phyloP scores from a whole-genome alignment of 2,797 vertebrate genomes.

The Sparidentex hasta region DNA sequence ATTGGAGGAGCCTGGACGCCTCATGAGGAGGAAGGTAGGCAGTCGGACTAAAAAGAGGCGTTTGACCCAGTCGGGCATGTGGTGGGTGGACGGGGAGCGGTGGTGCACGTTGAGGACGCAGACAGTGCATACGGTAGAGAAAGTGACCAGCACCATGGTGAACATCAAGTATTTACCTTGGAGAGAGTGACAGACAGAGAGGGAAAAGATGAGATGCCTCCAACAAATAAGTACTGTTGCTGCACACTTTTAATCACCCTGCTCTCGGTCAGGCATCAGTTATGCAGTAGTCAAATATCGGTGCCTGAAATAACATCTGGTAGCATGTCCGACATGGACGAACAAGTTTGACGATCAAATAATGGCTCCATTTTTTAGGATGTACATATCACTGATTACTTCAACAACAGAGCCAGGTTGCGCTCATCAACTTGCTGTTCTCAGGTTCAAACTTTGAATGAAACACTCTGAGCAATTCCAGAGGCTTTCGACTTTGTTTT shows the following conservation, averaged over 20 bases:
- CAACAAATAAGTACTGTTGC: not conserved
- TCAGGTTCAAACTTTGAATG: not conserved
- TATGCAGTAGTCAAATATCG: not conserved
- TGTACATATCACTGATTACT: not conserved
- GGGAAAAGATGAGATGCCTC: not conserved
- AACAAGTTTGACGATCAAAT: not conserved
- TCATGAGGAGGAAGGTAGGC: constrained; percentile 85
- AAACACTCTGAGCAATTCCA: not conserved
- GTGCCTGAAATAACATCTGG: not conserved
- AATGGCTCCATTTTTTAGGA: too few species aligned
- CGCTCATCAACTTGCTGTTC: not conserved
- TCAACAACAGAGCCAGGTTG: not conserved
- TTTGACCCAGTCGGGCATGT: constrained; percentile 88
- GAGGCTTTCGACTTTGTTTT: not conserved
- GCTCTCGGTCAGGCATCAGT: not conserved
- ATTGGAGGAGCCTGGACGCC: constrained; percentile 79
- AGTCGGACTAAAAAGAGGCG: constrained; percentile 83
- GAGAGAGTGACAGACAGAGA: not conserved
- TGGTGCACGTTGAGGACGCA: constrained; percentile 89
- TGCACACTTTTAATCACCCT: not conserved
- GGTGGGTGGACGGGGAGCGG: constrained; percentile 88
- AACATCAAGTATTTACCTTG: constrained; percentile 90
- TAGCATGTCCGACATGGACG: not conserved
- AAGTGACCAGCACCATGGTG: constrained; percentile 89
- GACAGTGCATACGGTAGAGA: constrained; percentile 85